These are phyloP conservation scores for Galagoides demidoff DNA, from an alignment of 2,797 vertebrate species.

Conservation along the genomic window DNA sequence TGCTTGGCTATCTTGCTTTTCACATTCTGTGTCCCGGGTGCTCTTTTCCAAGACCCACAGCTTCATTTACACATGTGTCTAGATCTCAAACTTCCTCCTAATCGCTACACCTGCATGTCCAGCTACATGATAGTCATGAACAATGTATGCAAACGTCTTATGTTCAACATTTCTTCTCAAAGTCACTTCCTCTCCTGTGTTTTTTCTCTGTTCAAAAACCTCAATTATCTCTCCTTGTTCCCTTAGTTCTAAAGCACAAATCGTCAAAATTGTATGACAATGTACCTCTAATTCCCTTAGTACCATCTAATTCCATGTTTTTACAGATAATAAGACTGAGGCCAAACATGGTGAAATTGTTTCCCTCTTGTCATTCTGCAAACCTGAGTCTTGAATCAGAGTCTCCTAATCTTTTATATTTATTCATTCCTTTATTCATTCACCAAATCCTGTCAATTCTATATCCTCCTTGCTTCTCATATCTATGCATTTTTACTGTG, in stretches of 20 bases:
- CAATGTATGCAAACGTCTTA: background rate
- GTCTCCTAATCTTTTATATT: background rate
- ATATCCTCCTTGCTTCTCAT: background rate
- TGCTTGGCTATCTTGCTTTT: background rate
- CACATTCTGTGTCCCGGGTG: background rate
- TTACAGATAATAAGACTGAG: background rate
- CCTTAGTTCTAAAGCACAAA: slow-evolving; percentile 3
- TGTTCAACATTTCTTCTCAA: background rate
- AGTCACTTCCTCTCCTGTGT: background rate
- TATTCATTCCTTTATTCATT: slow-evolving; percentile 25
- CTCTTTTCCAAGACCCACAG: background rate
- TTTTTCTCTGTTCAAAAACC: background rate
- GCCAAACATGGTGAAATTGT: background rate
- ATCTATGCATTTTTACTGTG: slow-evolving; percentile 11
- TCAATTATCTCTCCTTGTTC: background rate
- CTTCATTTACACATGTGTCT: background rate
- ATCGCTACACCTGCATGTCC: background rate
- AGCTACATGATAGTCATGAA: background rate
- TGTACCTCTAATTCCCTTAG: background rate
- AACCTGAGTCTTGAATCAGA: background rate
- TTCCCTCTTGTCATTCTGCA: background rate
- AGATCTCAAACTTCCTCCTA: background rate
- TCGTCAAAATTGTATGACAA: background rate
- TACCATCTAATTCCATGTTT: background rate
- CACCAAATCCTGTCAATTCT: background rate